Evolutionary conservation across 2,797 vertebrate genomes (phyloP), one percentile per base, ranked within the genome.

Genomic region (Bovichtus variegatus): DNA sequence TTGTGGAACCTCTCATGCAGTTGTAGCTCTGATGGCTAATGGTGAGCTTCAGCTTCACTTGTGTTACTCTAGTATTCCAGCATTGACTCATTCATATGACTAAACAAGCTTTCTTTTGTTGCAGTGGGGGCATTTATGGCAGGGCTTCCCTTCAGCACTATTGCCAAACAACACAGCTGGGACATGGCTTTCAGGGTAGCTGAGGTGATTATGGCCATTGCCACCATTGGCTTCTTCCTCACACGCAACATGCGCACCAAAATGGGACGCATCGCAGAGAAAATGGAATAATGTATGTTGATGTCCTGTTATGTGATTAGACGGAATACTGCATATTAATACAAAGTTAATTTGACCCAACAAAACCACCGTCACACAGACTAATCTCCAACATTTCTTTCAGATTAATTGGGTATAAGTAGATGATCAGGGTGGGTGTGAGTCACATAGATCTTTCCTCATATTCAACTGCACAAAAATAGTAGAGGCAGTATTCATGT

Each of bases 121-220:
- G 6, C 95, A 99, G 98, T 99, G 66, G 98, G 98, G 0, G 98
- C 98, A 31, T 99, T 99, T 74, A 94, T 98, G 80, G 98, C 98
- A 0, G 98, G 98, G 9, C 86, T 99, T 27, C 98, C 98, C 43
- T 99, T 99, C 94, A 99, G 98, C 86, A 97, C 96, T 34, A 90
- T 99, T 8, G 98, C 98, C 86, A 99, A 99, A 81, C 88, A 95
- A 76, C 95, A 99, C 92, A 97, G 95, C 86, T 99, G 98, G 98
- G 95, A 96, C 87, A 95, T 90, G 3, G 97, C 98, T 2, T 99
- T 99, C 94, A 98, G 97, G 97, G 94, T 97, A 6, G 97, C 97
- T 0, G 98, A 99, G 83, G 68, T 99, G 60, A 79, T 86, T 18
- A 98, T 97, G 57, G 90, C 74, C 0, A 9, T 64, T 4, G 90